These are phyloP conservation scores for Melanostoma mellinum DNA, from an alignment of 2,888 invertebrate species.

Conservation along the genomic window DNA sequence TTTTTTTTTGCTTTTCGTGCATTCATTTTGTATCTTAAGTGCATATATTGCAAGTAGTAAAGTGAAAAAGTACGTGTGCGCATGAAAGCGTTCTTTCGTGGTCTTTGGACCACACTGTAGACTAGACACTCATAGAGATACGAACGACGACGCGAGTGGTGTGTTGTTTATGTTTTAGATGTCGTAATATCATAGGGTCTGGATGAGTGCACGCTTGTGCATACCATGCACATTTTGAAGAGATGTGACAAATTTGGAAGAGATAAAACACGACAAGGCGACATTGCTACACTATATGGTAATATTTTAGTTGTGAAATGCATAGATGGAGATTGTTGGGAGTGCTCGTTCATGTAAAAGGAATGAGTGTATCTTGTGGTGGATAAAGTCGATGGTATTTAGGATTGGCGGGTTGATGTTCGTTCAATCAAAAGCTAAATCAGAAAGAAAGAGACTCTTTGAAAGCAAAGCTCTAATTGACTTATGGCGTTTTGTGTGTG, in stretches of 20 bases:
- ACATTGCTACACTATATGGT: conserved; percentile 63
- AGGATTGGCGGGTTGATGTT: not conserved
- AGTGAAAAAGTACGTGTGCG: conserved; percentile 65
- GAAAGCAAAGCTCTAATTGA: too few species aligned
- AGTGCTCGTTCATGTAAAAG: conserved; percentile 33
- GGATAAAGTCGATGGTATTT: conserved; percentile 11
- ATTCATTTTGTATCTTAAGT: conserved; percentile 47
- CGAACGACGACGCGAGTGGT: conserved; percentile 21
- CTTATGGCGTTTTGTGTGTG: too few species aligned
- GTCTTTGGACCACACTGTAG: conserved; percentile 35
- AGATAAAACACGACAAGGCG: conserved; percentile 67
- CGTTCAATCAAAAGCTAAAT: not conserved
- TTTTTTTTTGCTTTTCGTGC: not conserved
- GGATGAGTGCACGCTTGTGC: conserved; percentile 49
- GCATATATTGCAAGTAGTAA: conserved; percentile 31
- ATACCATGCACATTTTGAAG: conserved; percentile 58
- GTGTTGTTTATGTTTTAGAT: conserved; percentile 59
- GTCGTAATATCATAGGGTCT: conserved; percentile 48
- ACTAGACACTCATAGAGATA: conserved; percentile 15
- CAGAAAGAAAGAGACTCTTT: not conserved
- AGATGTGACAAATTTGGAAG: conserved; percentile 71
- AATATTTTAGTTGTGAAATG: conserved; percentile 58
- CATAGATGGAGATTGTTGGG: conserved; percentile 27
- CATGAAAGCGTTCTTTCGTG: conserved; percentile 55
- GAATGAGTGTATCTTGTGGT: not conserved